Evolutionary conservation across 2,888 invertebrate genomes (phyloP).

Genomic region (Aporophyla nigra): DNA sequence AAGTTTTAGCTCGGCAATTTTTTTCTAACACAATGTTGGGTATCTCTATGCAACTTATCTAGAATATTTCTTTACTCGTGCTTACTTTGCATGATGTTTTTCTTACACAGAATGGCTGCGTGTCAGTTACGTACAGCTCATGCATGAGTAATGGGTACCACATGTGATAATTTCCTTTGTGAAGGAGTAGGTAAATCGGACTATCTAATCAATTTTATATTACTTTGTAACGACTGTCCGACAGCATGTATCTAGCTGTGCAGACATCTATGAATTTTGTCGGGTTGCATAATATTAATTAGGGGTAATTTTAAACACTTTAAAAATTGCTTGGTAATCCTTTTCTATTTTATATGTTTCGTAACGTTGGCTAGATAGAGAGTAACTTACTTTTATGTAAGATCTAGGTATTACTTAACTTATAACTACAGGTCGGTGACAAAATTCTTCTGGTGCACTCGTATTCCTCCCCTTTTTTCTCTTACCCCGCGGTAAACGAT

Average conservation of each 20-base stretch:
- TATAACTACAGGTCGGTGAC: neutral
- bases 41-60: neutral
- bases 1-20: no score
- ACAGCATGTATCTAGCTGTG: neutral
- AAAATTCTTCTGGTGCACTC: slow-evolving; percentile 1
- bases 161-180: slow-evolving; percentile 45
- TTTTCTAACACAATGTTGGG: neutral
- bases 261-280: slow-evolving; percentile 14
- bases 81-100: slow-evolving; percentile 32
- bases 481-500: neutral
- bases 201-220: slow-evolving; percentile 47
- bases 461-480: neutral
- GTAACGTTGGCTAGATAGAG: slow-evolving; percentile 10
- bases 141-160: slow-evolving; percentile 17
- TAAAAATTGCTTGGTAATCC: slow-evolving; percentile 29
- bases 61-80: slow-evolving; percentile 1
- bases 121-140: slow-evolving; percentile 24
- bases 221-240: slow-evolving; percentile 16
- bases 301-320: slow-evolving; percentile 17
- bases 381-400: slow-evolving; percentile 6
- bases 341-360: slow-evolving; percentile 36
- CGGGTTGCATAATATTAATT: slow-evolving; percentile 37
- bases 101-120: slow-evolving; percentile 20
- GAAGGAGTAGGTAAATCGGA: slow-evolving; percentile 16
- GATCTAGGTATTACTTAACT: slow-evolving; percentile 8